Conservation (phyloP, 2,888 invertebrate species). For the Pandemis heparana region DNA sequence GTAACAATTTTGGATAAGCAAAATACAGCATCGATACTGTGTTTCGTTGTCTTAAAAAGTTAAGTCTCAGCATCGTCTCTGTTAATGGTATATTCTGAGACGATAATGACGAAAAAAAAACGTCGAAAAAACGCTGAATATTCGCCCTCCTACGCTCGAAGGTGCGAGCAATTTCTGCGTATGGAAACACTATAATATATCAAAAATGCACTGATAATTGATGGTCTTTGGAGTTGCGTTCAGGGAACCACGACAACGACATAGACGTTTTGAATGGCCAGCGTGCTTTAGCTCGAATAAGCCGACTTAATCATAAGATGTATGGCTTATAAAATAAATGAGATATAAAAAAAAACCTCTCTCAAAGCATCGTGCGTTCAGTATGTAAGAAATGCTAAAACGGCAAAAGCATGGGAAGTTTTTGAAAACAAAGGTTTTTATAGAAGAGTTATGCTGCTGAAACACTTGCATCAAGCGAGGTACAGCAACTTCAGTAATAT, state of each 20-base stretch:
- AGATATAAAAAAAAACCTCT: too few relatives aligned
- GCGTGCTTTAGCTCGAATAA: neutral
- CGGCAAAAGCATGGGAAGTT: neutral
- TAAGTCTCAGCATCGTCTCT: too few relatives aligned
- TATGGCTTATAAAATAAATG: too few relatives aligned
- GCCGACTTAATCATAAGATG: too few relatives aligned
- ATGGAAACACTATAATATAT: slow-evolving; percentile 2
- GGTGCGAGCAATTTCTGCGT: slow-evolving; percentile 1
- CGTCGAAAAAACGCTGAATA: too few relatives aligned
- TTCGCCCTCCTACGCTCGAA: slow-evolving; percentile 8
- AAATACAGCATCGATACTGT: too few relatives aligned
- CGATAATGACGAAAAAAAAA: too few relatives aligned
- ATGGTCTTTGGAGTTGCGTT: neutral
- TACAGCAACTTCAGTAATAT: too few relatives aligned
- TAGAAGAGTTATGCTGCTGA: slow-evolving; percentile 5
- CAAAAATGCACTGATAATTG: neutral
- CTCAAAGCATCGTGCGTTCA: neutral
- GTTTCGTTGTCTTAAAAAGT: too few relatives aligned
- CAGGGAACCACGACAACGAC: neutral
- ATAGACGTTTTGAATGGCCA: neutral
- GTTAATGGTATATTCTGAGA: too few relatives aligned
- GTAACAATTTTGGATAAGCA: too few relatives aligned
- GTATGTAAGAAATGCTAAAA: neutral
- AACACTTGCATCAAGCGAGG: too few relatives aligned
- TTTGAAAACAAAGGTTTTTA: neutral